Evolutionary conservation across 2,797 vertebrate genomes (phyloP).

Genomic region (Lepidocolaptes lacrymiger): DNA sequence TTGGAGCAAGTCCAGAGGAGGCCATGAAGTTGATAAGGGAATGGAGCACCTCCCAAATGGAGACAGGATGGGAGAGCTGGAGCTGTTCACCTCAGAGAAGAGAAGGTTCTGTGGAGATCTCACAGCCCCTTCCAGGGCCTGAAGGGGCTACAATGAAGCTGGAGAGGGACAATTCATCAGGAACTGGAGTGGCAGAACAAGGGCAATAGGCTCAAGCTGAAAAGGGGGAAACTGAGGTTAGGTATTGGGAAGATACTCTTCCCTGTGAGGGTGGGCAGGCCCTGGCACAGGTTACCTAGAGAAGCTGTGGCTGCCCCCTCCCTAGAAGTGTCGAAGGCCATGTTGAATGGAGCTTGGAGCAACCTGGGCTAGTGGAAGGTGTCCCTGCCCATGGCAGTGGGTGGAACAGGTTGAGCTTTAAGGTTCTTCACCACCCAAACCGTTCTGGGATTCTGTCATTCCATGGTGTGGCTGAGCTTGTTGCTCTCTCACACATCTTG

Average conservation of each 20-base stretch:
- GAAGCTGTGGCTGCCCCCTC: not conserved
- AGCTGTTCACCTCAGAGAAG: not conserved
- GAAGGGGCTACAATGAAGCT: rapidly evolving
- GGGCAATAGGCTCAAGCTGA: not conserved
- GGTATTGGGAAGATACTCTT: not conserved
- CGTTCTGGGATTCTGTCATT: not conserved
- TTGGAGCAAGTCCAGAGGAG: not conserved
- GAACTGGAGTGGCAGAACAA: not conserved
- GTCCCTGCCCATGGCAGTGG: not conserved
- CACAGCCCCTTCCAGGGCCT: not conserved
- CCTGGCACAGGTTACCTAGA: not conserved
- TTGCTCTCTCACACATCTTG: rapidly evolving
- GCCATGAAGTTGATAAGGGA: not conserved
- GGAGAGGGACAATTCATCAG: not conserved
- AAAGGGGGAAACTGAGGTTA: not conserved
- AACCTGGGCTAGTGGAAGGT: rapidly evolving
- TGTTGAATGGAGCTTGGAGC: rapidly evolving
- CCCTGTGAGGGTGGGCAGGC: rapidly evolving
- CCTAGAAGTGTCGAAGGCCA: not conserved
- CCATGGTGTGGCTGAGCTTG: not conserved
- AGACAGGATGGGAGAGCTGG: not conserved
- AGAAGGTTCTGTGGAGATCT: not conserved
- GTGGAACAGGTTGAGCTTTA: rapidly evolving
- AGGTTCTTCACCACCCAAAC: not conserved
- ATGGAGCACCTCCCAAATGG: not conserved